phyloP scores from a whole-genome alignment of 2,797 vertebrate species.

The Thaleichthys pacificus region DNA sequence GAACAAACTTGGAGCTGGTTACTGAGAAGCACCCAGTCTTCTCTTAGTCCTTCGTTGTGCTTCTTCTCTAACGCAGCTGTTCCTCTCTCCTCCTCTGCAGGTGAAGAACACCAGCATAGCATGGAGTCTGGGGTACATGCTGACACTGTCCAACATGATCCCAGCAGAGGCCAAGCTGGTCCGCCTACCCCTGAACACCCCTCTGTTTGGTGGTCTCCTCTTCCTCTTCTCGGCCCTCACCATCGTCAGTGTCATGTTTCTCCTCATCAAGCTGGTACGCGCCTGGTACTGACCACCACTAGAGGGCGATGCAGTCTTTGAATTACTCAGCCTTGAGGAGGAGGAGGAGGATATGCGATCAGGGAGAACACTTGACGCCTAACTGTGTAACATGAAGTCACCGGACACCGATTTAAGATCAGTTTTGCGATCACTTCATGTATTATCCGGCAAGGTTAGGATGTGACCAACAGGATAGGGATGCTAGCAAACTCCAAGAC shows the following conservation, averaged over 20 bases:
- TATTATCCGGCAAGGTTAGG: background rate
- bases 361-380: background rate
- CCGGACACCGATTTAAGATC: no score
- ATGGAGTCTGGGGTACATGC: slow-evolving; percentile 96
- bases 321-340: background rate
- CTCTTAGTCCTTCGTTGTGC: background rate
- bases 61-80: background rate
- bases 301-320: background rate
- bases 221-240: slow-evolving; percentile 80
- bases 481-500: background rate
- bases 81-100: slow-evolving; percentile 65
- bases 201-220: slow-evolving; percentile 81
- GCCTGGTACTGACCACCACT: slow-evolving; percentile 62
- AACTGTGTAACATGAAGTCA: background rate
- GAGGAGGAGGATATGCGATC: background rate
- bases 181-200: slow-evolving; percentile 76
- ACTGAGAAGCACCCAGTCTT: background rate
- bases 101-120: slow-evolving; percentile 85
- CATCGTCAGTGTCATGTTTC: slow-evolving; percentile 78
- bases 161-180: slow-evolving; percentile 82
- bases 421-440: background rate
- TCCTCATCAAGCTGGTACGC: slow-evolving; percentile 75
- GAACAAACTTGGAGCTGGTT: background rate
- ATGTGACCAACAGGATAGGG: background rate
- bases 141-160: slow-evolving; percentile 93